A percentile compares a stretch with the other conserved stretches of the same genome.
Conservation (phyloP, 2,797 vertebrate genomes). For the Helarctos malayanus region DNA sequence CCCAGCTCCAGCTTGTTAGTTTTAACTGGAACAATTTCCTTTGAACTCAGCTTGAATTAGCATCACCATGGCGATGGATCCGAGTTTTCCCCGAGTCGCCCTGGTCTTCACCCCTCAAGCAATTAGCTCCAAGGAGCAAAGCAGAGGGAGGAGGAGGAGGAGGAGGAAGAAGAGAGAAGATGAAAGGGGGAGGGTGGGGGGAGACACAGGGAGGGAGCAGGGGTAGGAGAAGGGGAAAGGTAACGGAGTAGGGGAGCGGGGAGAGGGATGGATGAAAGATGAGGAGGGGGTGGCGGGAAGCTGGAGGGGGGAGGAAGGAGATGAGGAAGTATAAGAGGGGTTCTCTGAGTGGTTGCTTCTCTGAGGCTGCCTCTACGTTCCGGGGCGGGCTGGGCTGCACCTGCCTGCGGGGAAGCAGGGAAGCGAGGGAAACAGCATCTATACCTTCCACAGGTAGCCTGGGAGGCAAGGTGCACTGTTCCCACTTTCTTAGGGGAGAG, state of each 20-base stretch:
- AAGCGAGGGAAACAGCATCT: background rate
- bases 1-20: slow-evolving; percentile 84
- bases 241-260: background rate
- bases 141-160: background rate
- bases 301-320: background rate
- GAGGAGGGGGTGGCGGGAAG: background rate
- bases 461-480: background rate
- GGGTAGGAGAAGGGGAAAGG: background rate
- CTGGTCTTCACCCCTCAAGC: slow-evolving; percentile 87
- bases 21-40: slow-evolving; percentile 88
- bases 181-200: background rate
- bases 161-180: background rate
- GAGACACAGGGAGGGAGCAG: too few relatives aligned
- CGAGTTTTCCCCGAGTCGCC: slow-evolving; percentile 85
- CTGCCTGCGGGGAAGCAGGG: background rate
- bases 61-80: slow-evolving; percentile 90
- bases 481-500: background rate
- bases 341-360: background rate
- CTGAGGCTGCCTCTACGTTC: background rate
- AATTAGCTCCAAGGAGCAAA: slow-evolving; percentile 72
- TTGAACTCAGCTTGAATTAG: slow-evolving; percentile 91
- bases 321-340: background rate
- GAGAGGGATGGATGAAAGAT: accelerated
- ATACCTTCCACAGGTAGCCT: background rate
- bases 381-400: background rate